Evolutionary conservation across 2,888 invertebrate species (phyloP), one percentile per base, ranked within the genome.

Genomic region (Brachypalpus laphriformis): DNA sequence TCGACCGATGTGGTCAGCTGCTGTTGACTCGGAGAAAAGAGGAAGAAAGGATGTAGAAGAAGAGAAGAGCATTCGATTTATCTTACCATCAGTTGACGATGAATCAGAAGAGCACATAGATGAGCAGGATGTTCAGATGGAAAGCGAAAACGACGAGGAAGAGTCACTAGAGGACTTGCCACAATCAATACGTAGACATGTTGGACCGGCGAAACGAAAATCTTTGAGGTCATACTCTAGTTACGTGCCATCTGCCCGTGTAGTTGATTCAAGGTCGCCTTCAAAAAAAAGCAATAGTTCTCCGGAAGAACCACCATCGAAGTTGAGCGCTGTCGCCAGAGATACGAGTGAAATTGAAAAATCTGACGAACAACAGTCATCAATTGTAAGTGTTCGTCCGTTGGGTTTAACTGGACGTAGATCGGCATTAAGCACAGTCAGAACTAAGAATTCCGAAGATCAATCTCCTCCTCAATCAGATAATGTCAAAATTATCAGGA

Each of bases 31-130:
- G 0, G 82, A 81, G 6, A 76, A 61, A 57, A 49, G 14, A 1
- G 56, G 45, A 2, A 75, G 42, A n/a, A 82, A 66, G 25, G 76
- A 76, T 1, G 28, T 28, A 9, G 89, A 88, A 20, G 88, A 88
- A 22, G 82, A 82, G 7, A 88, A 89, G 65, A 87, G 82, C 70
- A 86, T 89, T 66, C 88, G 89, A 6, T 89, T 89, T 74, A 66
- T 49, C 8, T 71, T 89, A 11, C 88, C 89, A 16, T 25, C 78
- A 0, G 40, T 70, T 18, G 87, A 87, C 7, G 51, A 70, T 57
- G 80, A 74, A 8, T 75, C 80, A 2, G 42, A 74, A n/a, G 70
- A 66, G 11, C 34, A 71, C 1, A 59, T 42, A 31, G 25, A 82
- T 18, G 42, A 66, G 0, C 75, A 45, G 1, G 80, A 78, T 18